These are phyloP conservation scores for Acromyrmex charruanus DNA, from an alignment of 1,140 invertebrate species.

Conservation along the genomic window DNA sequence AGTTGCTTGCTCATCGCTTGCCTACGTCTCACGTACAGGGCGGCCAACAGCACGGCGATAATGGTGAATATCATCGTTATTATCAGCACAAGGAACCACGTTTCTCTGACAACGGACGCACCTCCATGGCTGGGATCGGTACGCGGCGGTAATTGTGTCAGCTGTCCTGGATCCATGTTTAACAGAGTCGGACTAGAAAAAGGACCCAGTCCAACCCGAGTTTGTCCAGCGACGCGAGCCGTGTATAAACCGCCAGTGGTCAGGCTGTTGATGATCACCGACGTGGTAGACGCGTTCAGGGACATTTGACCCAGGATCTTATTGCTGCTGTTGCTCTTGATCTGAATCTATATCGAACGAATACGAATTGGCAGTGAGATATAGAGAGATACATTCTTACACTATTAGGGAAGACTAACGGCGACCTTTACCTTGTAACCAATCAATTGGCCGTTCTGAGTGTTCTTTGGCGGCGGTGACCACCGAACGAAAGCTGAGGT, in stretches of 20 bases:
- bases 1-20: conserved; percentile 89
- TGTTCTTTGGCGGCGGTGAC: conserved; percentile 92
- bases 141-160: conserved; percentile 86
- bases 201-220: conserved; percentile 90
- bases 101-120: conserved; percentile 88
- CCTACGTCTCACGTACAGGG: conserved; percentile 88
- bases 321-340: conserved; percentile 88
- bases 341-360: conserved; percentile 88
- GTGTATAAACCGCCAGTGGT: conserved; percentile 91
- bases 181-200: conserved; percentile 89
- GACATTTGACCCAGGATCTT: conserved; percentile 90
- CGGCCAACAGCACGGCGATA: conserved; percentile 89
- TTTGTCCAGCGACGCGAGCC: conserved; percentile 91
- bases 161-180: conserved; percentile 88
- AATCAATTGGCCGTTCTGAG: conserved; percentile 93
- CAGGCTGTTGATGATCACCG: conserved; percentile 91
- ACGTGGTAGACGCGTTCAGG: conserved; percentile 91
- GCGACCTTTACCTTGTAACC: conserved; percentile 91
- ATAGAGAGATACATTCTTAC: neutral
- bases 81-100: conserved; percentile 92
- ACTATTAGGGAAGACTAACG: neutral
- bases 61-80: conserved; percentile 90
- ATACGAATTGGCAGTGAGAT: conserved; percentile 24
- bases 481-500: conserved; percentile 93
- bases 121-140: conserved; percentile 86